phyloP scores from a whole-genome alignment of 2,888 invertebrate genomes.

The Cremastobaeus sp. region DNA sequence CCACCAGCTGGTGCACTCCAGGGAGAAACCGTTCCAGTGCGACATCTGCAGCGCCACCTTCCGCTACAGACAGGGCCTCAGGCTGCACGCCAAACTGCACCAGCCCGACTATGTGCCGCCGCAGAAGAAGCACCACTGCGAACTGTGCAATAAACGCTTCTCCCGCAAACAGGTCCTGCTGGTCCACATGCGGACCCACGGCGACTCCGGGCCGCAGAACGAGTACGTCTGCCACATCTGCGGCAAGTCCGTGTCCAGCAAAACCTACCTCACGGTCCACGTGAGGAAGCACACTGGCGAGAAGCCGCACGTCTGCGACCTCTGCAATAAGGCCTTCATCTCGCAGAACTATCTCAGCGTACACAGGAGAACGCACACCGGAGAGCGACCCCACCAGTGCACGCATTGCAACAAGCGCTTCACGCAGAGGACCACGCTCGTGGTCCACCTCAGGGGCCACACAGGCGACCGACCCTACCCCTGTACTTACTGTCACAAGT shows the following conservation, averaged over 20 bases:
- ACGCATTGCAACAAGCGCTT: constrained; percentile 75
- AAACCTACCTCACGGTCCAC: constrained; percentile 82
- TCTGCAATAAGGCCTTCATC: constrained; percentile 76
- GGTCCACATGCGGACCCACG: constrained; percentile 77
- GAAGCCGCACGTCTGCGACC: constrained; percentile 82
- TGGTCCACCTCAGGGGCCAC: constrained; percentile 75
- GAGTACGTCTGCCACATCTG: constrained; percentile 82
- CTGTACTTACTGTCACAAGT: constrained; percentile 74
- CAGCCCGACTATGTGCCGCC: constrained; percentile 77
- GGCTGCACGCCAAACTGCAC: constrained; percentile 75
- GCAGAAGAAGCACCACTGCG: constrained; percentile 76
- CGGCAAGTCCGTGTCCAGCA: constrained; percentile 81
- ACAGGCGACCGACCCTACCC: constrained; percentile 76
- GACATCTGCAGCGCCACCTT: constrained; percentile 76
- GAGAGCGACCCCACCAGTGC: constrained; percentile 76
- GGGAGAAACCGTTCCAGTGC: constrained; percentile 75
- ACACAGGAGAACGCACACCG: constrained; percentile 75
- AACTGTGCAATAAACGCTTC: constrained; percentile 76
- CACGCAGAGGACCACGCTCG: constrained; percentile 76
- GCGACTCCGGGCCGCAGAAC: constrained; percentile 72
- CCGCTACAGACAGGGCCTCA: constrained; percentile 74
- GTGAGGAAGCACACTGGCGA: constrained; percentile 82
- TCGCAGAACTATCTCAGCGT: constrained; percentile 77
- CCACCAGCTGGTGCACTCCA: constrained; percentile 70
- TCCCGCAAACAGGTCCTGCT: constrained; percentile 75